A percentile compares a stretch with the other conserved stretches of the same genome.
These are phyloP conservation scores for Anhinga anhinga DNA, from an alignment of 2,113 vertebrate genomes.

Conservation along the genomic window DNA sequence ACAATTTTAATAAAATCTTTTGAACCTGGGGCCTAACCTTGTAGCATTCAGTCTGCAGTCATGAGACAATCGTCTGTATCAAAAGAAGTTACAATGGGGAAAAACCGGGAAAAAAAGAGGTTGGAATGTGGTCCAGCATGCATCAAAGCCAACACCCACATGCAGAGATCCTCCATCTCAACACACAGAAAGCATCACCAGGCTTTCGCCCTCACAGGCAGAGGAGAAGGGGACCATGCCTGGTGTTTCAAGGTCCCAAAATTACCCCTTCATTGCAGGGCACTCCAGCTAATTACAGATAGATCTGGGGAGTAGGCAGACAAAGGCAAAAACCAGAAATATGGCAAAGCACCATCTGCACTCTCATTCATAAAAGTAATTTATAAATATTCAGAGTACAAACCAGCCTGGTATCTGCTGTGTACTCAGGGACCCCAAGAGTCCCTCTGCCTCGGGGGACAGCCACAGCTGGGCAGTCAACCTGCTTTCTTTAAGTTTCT, in stretches of 20 bases:
- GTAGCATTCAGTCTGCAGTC: neutral
- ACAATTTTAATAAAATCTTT: neutral
- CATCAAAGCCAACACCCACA: accelerated
- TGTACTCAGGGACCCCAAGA: accelerated
- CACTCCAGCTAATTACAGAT: neutral
- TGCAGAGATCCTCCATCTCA: accelerated
- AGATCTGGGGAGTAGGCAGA: neutral
- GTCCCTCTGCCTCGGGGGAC: neutral
- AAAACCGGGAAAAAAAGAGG: neutral
- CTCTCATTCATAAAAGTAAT: neutral
- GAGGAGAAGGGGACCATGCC: neutral
- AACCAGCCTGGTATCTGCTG: neutral
- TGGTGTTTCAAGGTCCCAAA: neutral
- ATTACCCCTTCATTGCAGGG: neutral
- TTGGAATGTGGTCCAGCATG: neutral
- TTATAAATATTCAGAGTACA: neutral
- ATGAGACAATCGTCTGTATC: neutral
- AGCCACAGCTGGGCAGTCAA: neutral
- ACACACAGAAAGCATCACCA: neutral
- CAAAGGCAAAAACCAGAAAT: neutral
- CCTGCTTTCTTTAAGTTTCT: neutral
- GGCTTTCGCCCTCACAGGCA: neutral
- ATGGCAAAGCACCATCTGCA: neutral
- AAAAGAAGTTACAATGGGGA: neutral
- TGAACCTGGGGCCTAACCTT: neutral